Percentiles rank a stretch among this genome's conserved stretches.
Evolutionary conservation across 2,113 vertebrate genomes (phyloP).

Genomic region (Heteronetta atricapilla): DNA sequence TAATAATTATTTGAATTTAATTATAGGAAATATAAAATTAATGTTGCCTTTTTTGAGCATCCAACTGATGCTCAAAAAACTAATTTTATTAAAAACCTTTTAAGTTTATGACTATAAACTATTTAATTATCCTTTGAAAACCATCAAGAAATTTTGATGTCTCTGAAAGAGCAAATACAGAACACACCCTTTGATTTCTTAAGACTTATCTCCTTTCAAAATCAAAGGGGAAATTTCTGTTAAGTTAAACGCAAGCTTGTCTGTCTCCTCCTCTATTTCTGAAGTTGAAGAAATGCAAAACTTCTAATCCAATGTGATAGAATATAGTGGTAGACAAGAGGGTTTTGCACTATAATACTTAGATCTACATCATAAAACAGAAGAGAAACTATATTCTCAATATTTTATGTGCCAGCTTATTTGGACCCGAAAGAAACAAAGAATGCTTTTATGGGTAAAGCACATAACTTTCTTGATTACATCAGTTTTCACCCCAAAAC

Average conservation of each 20-base stretch:
- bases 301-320: background rate
- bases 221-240: background rate
- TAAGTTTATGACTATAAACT: background rate
- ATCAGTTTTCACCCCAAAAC: background rate
- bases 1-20: background rate
- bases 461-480: background rate
- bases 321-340: background rate
- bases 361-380: background rate
- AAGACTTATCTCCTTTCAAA: background rate
- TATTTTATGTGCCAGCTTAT: background rate
- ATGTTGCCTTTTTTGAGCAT: background rate
- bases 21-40: background rate
- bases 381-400: background rate
- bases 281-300: background rate
- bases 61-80: background rate
- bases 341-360: background rate
- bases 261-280: background rate
- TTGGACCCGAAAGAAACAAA: background rate
- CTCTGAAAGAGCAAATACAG: background rate
- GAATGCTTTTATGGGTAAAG: no score
- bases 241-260: background rate
- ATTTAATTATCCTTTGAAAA: background rate
- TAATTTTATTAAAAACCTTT: background rate
- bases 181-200: background rate
- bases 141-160: background rate